These are phyloP conservation scores for Habropoda laboriosa DNA, from an alignment of 1,140 invertebrate species.

Conservation along the genomic window DNA sequence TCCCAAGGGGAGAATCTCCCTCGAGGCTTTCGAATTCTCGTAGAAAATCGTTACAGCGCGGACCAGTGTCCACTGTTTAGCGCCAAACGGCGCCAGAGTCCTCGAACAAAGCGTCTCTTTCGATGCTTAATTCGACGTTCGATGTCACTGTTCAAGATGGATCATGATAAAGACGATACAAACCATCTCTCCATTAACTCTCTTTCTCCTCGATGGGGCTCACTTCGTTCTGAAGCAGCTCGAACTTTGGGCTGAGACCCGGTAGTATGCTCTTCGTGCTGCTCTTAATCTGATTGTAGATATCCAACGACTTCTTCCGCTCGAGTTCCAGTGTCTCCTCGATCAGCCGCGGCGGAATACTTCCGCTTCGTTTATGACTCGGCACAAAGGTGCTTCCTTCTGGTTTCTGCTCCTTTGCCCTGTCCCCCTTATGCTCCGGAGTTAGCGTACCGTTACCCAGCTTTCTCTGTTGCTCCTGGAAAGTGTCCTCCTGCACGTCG, in stretches of 20 bases:
- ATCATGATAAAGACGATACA: background rate
- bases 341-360: slow-evolving; percentile 77
- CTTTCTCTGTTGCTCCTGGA: slow-evolving; percentile 79
- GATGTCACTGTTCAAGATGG: slow-evolving; percentile 3
- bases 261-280: slow-evolving; percentile 77
- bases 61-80: background rate
- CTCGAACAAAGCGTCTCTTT: background rate
- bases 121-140: slow-evolving; percentile 6
- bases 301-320: slow-evolving; percentile 77
- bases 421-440: slow-evolving; percentile 70
- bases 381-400: slow-evolving; percentile 74
- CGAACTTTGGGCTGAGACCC: slow-evolving; percentile 77
- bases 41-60: slow-evolving; percentile 1
- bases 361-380: slow-evolving; percentile 75
- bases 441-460: slow-evolving; percentile 77
- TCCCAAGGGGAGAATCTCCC: background rate
- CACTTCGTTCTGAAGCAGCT: slow-evolving; percentile 78
- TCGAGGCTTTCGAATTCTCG: background rate
- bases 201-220: slow-evolving; percentile 80
- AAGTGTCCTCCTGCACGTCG: slow-evolving; percentile 81
- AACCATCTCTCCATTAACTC: slow-evolving; percentile 73
- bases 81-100: no score
- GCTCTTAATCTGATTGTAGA: slow-evolving; percentile 80
- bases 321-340: slow-evolving; percentile 75
- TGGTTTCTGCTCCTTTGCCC: slow-evolving; percentile 56